Evolutionary conservation across 2,113 vertebrate genomes (phyloP).

Genomic region (Mus spicilegus): DNA sequence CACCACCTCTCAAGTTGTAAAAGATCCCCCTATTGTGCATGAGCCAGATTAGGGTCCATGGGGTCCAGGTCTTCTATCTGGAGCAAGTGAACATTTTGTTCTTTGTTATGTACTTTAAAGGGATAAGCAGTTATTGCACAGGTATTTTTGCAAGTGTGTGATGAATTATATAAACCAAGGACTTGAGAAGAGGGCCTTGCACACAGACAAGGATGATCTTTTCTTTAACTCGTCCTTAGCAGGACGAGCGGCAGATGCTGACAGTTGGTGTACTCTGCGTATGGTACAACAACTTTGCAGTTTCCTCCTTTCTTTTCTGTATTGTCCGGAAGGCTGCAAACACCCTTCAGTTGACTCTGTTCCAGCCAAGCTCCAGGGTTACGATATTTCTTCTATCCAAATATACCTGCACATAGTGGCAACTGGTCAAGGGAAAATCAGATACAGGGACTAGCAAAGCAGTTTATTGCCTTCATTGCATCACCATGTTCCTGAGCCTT

Average conservation of each 20-base stretch:
- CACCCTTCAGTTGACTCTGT: neutral
- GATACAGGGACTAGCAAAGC: neutral
- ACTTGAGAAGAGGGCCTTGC: neutral
- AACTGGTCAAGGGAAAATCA: neutral
- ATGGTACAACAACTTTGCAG: neutral
- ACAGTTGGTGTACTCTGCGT: neutral
- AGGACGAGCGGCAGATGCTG: neutral
- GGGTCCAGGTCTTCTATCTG: neutral
- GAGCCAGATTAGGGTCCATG: fast-evolving
- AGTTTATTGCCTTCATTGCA: neutral
- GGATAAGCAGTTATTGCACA: neutral
- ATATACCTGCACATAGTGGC: neutral
- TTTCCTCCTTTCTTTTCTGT: neutral
- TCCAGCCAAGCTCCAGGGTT: neutral
- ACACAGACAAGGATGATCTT: neutral
- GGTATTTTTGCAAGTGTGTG: neutral
- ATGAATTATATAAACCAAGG: neutral
- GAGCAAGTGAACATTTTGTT: neutral
- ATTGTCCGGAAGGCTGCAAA: neutral
- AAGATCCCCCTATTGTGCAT: neutral
- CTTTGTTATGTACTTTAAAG: neutral
- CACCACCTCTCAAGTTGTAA: neutral
- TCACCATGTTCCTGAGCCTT: neutral
- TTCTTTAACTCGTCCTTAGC: neutral
- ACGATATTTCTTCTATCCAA: slow-evolving; percentile 11